phyloP scores from a whole-genome alignment of 1,140 invertebrate genomes.

The Heliconius congener region DNA sequence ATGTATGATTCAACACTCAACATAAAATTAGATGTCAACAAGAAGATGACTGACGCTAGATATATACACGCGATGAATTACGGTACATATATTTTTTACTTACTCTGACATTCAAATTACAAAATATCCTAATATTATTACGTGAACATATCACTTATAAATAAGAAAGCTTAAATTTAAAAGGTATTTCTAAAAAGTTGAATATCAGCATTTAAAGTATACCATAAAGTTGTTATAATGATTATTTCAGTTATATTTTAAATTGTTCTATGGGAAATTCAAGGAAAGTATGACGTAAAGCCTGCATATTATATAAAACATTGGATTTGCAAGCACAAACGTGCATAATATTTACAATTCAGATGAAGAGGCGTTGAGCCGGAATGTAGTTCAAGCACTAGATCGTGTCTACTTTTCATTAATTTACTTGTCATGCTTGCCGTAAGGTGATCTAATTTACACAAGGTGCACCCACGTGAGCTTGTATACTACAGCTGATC shows the following conservation, averaged over 20 bases:
- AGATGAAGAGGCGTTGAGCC: slow-evolving; percentile 28
- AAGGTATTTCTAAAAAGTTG: background rate
- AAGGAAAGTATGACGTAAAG: slow-evolving; percentile 5
- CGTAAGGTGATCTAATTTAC: slow-evolving; percentile 35
- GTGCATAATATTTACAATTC: slow-evolving; percentile 38
- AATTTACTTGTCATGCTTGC: slow-evolving; percentile 32
- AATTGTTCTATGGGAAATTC: background rate
- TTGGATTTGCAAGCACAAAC: slow-evolving; percentile 22
- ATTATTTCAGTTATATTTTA: background rate
- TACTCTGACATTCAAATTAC: background rate
- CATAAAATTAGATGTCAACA: slow-evolving; percentile 37
- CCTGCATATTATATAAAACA: slow-evolving; percentile 14
- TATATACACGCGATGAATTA: slow-evolving; percentile 20
- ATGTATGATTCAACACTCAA: slow-evolving; percentile 25
- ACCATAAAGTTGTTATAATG: background rate
- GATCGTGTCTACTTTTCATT: slow-evolving; percentile 31
- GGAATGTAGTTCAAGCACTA: slow-evolving; percentile 22
- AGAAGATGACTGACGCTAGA: slow-evolving; percentile 37
- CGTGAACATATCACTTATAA: background rate
- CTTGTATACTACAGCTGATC: slow-evolving; percentile 18
- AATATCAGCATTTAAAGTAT: too few species aligned
- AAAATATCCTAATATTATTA: too few species aligned
- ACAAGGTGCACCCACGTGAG: slow-evolving; percentile 36
- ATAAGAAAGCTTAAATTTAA: background rate
- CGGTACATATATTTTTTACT: background rate